A percentile compares a stretch with the other conserved stretches of the same genome.
Evolutionary conservation across 2,888 invertebrate genomes (phyloP).

Genomic region (Hydrotaea diabolus): DNA sequence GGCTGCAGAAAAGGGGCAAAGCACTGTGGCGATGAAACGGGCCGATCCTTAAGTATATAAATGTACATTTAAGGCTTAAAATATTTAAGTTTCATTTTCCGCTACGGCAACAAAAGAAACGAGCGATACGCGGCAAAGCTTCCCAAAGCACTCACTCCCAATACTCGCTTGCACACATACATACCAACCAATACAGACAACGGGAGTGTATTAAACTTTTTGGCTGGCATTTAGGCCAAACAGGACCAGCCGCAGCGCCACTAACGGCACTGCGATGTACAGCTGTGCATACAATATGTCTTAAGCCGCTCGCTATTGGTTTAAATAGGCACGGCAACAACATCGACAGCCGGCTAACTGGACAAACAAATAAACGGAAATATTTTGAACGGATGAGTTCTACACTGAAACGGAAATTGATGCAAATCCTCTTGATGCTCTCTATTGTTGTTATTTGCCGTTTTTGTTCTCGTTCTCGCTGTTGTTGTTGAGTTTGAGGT

Average conservation of each 20-base stretch:
- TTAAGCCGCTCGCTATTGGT: slow-evolving; percentile 29
- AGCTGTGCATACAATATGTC: slow-evolving; percentile 51
- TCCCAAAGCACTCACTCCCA: background rate
- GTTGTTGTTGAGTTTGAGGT: background rate
- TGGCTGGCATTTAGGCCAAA: slow-evolving; percentile 9
- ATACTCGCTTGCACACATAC: background rate
- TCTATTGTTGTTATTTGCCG: background rate
- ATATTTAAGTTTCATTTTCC: slow-evolving; percentile 42
- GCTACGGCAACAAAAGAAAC: background rate
- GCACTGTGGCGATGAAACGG: background rate
- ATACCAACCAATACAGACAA: background rate
- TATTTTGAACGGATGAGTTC: slow-evolving; percentile 63
- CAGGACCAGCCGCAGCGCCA: background rate
- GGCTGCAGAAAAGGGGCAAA: background rate
- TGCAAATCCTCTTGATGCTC: slow-evolving; percentile 64
- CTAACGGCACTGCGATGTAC: background rate
- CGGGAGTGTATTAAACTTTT: slow-evolving; percentile 45
- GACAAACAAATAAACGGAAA: slow-evolving; percentile 63
- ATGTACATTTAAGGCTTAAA: slow-evolving; percentile 42
- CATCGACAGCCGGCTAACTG: slow-evolving; percentile 37
- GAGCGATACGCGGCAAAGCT: background rate
- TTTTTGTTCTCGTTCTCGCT: slow-evolving; percentile 5
- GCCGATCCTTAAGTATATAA: slow-evolving; percentile 37
- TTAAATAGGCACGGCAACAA: background rate
- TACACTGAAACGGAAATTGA: slow-evolving; percentile 67